Base-by-base conservation (phyloP, 2,113 vertebrate species). In the Sinocyclocheilus rhinocerous region DNA sequence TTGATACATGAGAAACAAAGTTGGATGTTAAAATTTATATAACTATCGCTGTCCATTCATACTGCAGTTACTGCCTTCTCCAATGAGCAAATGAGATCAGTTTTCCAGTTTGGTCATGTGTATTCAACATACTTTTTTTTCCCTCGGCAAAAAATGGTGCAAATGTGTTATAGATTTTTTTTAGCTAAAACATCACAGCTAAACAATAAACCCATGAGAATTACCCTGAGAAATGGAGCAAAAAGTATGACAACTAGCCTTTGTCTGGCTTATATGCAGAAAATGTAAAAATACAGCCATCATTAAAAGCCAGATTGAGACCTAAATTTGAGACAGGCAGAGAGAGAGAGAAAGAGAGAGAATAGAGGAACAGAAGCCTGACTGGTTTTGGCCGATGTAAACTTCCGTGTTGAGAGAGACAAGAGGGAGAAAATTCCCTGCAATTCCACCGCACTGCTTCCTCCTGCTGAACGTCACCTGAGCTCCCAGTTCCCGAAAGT, bases 371-470 rank as follows among this genome's bases (percentile, higher is more conserved):
- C 33, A 81, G 45, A 70, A 13, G 42, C 42, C 61, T 4, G 77
- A 61, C 50, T 72, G 50, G 57, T 45, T 81, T 50, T 9, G 18
- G 52, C 55, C 5, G 70, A 85, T 85, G 48, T 81, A 87, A 85
- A 87, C 82, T 83, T 85, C 79, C 86, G 42, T 83, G 78, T 85
- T 85, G 86, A 75, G 79, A 65, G 81, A 87, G 75, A 86, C 52
- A 15, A 36, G 73, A 63, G 72, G 81, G 79, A 85, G 83, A 87
- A 89, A 87, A 67, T 75, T 89, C 88, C 79, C 88, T 85, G 83
- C 80, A 89, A 89, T 89, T 89, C 67, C 83, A 87, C 18, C 26
- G 59, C 18, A 69, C 85, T 83, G 82, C 80, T 89, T 89, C 88
- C 88, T 89, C 82, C 79, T 87, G 72, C 70, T 22, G 33, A 81